phyloP scores from a whole-genome alignment of 2,888 invertebrate genomes.

The Drosophila atripex region DNA sequence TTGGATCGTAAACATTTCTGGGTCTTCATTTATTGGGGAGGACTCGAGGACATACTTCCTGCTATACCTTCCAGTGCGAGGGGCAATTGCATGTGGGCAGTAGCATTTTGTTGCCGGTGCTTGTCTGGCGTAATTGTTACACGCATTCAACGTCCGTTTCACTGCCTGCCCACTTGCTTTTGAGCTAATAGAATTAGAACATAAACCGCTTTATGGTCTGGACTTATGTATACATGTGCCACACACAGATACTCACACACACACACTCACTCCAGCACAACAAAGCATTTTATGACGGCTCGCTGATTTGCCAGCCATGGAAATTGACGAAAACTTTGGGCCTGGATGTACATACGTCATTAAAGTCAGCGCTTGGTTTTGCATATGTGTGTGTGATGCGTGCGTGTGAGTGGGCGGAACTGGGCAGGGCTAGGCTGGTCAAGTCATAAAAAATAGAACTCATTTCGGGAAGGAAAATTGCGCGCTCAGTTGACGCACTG shows the following conservation, averaged over 20 bases:
- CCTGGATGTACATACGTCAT: slow-evolving; percentile 47
- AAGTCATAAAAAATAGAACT: slow-evolving; percentile 46
- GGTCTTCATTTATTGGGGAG: slow-evolving; percentile 22
- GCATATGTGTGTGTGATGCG: slow-evolving; percentile 35
- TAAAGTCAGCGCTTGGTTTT: slow-evolving; percentile 59
- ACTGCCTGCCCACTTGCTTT: slow-evolving; percentile 45
- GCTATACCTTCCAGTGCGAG: neutral
- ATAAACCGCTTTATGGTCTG: slow-evolving; percentile 74
- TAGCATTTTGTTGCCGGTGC: slow-evolving; percentile 23
- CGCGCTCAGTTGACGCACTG: slow-evolving; percentile 61
- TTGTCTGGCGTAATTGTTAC: slow-evolving; percentile 67
- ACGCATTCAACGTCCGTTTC: slow-evolving; percentile 46
- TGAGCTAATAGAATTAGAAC: slow-evolving; percentile 74
- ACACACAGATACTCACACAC: slow-evolving; percentile 12
- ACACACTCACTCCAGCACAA: slow-evolving; percentile 11
- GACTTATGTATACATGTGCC: slow-evolving; percentile 21
- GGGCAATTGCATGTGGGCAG: slow-evolving; percentile 27
- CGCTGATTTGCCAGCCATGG: slow-evolving; percentile 59
- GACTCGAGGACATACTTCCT: neutral
- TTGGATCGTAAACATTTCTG: slow-evolving; percentile 21
- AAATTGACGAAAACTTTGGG: slow-evolving; percentile 46
- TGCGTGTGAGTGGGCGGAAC: slow-evolving; percentile 3
- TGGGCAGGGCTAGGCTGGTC: slow-evolving; percentile 40
- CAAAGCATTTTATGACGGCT: slow-evolving; percentile 65
- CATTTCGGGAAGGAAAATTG: slow-evolving; percentile 51